Percentiles rank a stretch among this genome's conserved stretches.
Conservation (phyloP, 2,888 invertebrate species). For the Hypomecis atomaria region DNA sequence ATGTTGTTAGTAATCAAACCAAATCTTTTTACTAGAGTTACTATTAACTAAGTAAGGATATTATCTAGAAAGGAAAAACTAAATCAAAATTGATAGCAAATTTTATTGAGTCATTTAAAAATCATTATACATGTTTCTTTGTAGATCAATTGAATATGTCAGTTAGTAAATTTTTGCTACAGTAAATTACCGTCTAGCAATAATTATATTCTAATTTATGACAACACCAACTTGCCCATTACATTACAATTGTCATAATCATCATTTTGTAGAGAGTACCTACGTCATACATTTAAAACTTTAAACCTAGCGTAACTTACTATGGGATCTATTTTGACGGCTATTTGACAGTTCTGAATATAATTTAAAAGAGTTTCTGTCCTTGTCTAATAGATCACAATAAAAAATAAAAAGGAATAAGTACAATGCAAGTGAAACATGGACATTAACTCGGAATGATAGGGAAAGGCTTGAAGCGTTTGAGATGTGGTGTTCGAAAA, state of each 20-base stretch:
- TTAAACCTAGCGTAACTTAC: neutral
- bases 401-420: too few species aligned
- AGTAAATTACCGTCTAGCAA: neutral
- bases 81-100: conserved; percentile 22
- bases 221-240: neutral
- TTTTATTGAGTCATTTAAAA: conserved; percentile 41
- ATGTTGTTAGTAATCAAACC: too few species aligned
- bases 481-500: too few species aligned
- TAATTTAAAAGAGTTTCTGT: too few species aligned
- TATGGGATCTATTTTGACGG: too few species aligned
- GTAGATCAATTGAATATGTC: conserved; percentile 34
- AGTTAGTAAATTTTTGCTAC: conserved; percentile 38
- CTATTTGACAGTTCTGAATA: too few species aligned
- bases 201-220: neutral
- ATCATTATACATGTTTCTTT: conserved; percentile 41
- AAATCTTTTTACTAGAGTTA: neutral
- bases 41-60: too few species aligned
- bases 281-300: neutral
- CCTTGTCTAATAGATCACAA: too few species aligned
- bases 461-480: too few species aligned
- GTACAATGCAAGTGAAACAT: too few species aligned
- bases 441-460: too few species aligned
- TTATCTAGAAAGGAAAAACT: neutral
- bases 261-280: conserved; percentile 10
- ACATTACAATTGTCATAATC: neutral